phyloP scores from a whole-genome alignment of 35 echinoderm and acorn worm species.

The Amphiura filiformis region DNA sequence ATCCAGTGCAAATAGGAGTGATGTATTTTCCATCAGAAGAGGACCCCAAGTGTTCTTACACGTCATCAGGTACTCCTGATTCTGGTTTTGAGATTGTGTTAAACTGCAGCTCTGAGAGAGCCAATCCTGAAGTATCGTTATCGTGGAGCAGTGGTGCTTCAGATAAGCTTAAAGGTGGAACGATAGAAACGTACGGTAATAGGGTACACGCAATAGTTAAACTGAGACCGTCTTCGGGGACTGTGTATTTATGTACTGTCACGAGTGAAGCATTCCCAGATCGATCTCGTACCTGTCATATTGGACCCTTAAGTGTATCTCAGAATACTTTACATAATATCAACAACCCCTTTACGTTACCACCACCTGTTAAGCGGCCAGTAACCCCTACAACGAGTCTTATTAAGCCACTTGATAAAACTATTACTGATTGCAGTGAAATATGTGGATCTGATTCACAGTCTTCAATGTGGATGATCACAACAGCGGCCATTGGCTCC shows the following conservation, averaged over 20 bases:
- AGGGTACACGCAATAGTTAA: neutral
- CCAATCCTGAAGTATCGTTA: neutral
- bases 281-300: neutral
- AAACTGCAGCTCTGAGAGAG: neutral
- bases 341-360: too few species aligned
- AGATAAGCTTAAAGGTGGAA: neutral
- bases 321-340: too few species aligned
- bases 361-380: too few species aligned
- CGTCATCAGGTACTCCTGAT: neutral
- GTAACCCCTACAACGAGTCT: too few species aligned
- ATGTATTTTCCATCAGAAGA: neutral
- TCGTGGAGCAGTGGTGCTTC: neutral
- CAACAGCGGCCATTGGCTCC: neutral
- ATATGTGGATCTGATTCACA: neutral
- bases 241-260: neutral
- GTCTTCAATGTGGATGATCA: neutral
- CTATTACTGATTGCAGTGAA: neutral
- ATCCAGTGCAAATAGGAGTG: neutral
- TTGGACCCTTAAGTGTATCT: neutral
- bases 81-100: neutral
- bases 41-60: neutral
- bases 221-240: neutral
- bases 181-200: neutral
- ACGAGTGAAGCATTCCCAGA: neutral
- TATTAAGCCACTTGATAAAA: neutral